phyloP scores from a whole-genome alignment of 2,888 invertebrate genomes.

The Pemphredon lugubris region DNA sequence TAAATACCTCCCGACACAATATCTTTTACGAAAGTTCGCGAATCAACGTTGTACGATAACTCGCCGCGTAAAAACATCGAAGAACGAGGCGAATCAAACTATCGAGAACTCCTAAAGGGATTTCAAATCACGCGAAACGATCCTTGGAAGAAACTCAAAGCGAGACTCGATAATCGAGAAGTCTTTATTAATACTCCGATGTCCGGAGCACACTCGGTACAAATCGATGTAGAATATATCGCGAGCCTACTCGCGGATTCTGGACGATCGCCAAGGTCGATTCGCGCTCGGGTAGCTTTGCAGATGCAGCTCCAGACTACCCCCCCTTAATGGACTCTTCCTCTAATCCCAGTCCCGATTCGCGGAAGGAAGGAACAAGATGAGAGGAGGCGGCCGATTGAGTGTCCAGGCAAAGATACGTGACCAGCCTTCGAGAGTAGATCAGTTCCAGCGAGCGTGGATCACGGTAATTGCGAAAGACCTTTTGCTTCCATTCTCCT shows the following conservation, averaged over 20 bases:
- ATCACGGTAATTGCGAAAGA: slow-evolving; percentile 64
- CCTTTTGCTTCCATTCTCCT: slow-evolving; percentile 47
- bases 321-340: slow-evolving; percentile 69
- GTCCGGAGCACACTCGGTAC: slow-evolving; percentile 41
- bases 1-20: no score
- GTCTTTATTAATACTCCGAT: slow-evolving; percentile 58
- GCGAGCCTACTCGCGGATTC: slow-evolving; percentile 60
- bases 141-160: slow-evolving; percentile 24
- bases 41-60: no score
- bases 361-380: slow-evolving; percentile 43
- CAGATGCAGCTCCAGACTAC: slow-evolving; percentile 46
- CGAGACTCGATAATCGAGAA: slow-evolving; percentile 56
- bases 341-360: slow-evolving; percentile 64
- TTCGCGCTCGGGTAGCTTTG: slow-evolving; percentile 61
- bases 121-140: slow-evolving; percentile 13
- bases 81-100: background rate
- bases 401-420: slow-evolving; percentile 64
- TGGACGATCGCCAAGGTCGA: slow-evolving; percentile 62
- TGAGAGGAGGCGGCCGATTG: slow-evolving; percentile 53
- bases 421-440: slow-evolving; percentile 66
- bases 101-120: background rate
- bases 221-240: slow-evolving; percentile 57
- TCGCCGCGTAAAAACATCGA: no score
- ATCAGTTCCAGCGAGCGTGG: slow-evolving; percentile 54
- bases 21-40: no score